Base-by-base conservation (phyloP, 2,888 invertebrate species). In the Geophilus truncorum region DNA sequence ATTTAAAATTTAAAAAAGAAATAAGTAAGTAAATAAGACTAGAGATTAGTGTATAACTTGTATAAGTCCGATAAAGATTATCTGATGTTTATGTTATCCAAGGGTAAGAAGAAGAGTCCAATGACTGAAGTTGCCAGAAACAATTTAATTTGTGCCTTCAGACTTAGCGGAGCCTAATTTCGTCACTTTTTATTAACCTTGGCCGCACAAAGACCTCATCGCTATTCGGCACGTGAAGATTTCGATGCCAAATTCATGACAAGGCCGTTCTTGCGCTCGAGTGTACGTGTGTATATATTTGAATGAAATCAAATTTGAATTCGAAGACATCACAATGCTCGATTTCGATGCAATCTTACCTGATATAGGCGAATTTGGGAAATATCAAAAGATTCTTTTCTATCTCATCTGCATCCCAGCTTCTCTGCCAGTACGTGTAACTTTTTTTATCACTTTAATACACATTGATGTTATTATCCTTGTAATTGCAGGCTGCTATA, bases 371-470 rank as follows among this genome's bases (percentile, higher is more conserved):
- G 95, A 96, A 87, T 95, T 95, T 86, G 96, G 96, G 77, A 90
- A 90, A 62, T 96, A 96, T 87, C 96, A 97, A 86, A 94, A 94
- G 86, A 88, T 93, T 80, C 88, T 95, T 82, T 89, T 95, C 25
- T 94, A 94, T 92, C 90, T 96, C 80, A 92, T 97, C 81, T 94
- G 96, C 85, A 88, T 96, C 82, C 94, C 96, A 18, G 95, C 96
- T 1, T 94, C 95, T 85, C 90, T 96, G 84, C 94, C 96, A 0
- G 79, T 79, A 23, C 28, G 76, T 77, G 10, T 15, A 70, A 78
- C 23, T 45, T 23, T 36, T 78, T 21, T 77, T 30, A 18, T n/a
- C 40, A 32, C 40, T 28, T 77, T 77, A 32, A 7, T 75, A 12
- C 77, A 32, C 34, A 23, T 25, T 34, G 36, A 78, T 40, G 7